Conservation (phyloP, 2,113 vertebrate genomes). For the Alouatta palliata region DNA sequence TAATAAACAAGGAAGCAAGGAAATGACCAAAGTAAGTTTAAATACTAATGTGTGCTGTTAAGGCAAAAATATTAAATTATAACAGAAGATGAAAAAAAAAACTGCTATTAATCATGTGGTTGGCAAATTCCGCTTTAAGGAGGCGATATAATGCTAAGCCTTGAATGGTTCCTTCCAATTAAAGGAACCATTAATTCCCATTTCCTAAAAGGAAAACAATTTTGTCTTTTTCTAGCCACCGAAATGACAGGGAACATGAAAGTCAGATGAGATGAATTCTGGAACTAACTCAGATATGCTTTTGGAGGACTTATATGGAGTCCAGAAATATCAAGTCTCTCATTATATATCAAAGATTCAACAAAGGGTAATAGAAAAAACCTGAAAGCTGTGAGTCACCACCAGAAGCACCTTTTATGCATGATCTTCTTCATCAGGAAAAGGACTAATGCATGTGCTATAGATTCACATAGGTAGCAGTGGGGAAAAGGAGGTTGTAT, state of each 20-base stretch:
- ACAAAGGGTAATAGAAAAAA: background rate
- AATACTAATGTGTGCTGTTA: background rate
- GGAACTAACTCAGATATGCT: background rate
- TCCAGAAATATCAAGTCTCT: background rate
- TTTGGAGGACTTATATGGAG: background rate
- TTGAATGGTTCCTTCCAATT: background rate
- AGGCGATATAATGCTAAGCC: background rate
- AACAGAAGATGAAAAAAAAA: background rate
- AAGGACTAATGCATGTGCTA: background rate
- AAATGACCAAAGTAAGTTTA: background rate
- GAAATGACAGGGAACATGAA: background rate
- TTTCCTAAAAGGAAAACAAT: background rate
- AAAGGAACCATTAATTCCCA: background rate
- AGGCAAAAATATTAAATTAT: background rate
- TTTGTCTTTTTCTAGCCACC: background rate
- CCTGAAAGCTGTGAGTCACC: background rate
- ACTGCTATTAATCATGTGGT: background rate
- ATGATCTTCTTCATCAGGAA: background rate
- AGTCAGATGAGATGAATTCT: background rate
- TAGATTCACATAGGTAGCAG: background rate
- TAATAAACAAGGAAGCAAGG: background rate
- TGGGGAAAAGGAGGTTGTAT: background rate
- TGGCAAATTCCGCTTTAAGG: background rate
- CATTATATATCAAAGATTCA: background rate
- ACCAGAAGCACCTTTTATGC: background rate